Percentiles rank a stretch among this genome's conserved stretches.
Evolutionary conservation across 2,797 vertebrate species (phyloP).

Genomic region (Crenuchus spilurus): DNA sequence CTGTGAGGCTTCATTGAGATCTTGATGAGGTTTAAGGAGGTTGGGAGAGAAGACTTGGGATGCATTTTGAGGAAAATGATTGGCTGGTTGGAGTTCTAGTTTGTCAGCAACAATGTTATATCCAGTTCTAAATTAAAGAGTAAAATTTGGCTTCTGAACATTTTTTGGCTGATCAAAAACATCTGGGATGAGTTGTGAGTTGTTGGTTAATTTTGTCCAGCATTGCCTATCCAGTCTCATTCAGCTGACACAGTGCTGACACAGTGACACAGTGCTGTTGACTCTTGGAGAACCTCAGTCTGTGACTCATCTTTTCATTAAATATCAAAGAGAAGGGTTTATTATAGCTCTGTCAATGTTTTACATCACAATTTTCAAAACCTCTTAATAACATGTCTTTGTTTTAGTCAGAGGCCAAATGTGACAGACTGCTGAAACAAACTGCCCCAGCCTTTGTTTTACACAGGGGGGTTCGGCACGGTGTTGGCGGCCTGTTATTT

Average conservation of each 20-base stretch:
- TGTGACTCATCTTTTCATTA: slow-evolving; percentile 35
- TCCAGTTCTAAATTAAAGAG: too few relatives aligned
- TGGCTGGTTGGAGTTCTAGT: too few relatives aligned
- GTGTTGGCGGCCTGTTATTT: slow-evolving; percentile 37
- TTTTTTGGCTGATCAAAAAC: too few relatives aligned
- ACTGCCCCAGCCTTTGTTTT: slow-evolving; percentile 40
- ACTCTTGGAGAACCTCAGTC: slow-evolving; percentile 16
- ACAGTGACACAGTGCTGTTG: background rate
- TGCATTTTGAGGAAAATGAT: too few relatives aligned
- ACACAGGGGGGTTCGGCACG: slow-evolving; percentile 7
- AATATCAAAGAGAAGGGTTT: slow-evolving; percentile 39
- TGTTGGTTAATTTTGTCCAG: too few relatives aligned
- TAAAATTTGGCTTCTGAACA: too few relatives aligned
- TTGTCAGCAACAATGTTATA: too few relatives aligned
- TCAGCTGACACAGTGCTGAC: background rate
- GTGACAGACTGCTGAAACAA: slow-evolving; percentile 37
- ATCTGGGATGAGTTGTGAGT: too few relatives aligned
- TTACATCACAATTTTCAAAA: slow-evolving; percentile 41
- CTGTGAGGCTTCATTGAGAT: too few relatives aligned
- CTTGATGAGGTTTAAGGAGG: too few relatives aligned
- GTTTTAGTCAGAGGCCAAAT: slow-evolving; percentile 51
- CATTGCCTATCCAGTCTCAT: too few relatives aligned
- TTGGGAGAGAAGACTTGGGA: too few relatives aligned
- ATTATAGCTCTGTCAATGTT: slow-evolving; percentile 42
- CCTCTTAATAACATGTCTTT: slow-evolving; percentile 28